Percentiles rank a stretch among this genome's conserved stretches.
Evolutionary conservation across 2,113 vertebrate genomes (phyloP).

Genomic region (Daphoenositta chrysoptera): DNA sequence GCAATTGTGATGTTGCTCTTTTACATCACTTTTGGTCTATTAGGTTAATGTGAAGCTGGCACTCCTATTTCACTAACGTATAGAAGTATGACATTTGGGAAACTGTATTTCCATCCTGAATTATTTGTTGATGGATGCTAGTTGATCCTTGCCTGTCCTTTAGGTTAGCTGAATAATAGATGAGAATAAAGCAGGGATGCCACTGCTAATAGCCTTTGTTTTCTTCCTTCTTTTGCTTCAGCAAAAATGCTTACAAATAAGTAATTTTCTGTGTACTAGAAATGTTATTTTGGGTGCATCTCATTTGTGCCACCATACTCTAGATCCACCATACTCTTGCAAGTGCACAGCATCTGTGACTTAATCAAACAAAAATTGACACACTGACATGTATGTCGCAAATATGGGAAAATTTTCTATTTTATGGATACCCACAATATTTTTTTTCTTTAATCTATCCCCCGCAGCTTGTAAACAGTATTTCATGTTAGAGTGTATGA

Average conservation of each 20-base stretch:
- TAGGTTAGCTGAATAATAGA: neutral
- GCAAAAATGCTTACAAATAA: neutral
- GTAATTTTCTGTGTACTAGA: neutral
- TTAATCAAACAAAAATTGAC: slow-evolving; percentile 31
- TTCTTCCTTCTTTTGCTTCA: slow-evolving; percentile 1
- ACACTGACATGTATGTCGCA: neutral
- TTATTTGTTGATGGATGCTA: neutral
- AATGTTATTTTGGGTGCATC: neutral
- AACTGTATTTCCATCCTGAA: neutral
- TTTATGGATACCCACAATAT: neutral
- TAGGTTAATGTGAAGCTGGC: neutral
- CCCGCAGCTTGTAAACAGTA: neutral
- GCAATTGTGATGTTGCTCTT: neutral
- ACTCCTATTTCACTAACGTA: neutral
- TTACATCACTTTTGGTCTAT: neutral
- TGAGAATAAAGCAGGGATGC: neutral
- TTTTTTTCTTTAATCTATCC: neutral
- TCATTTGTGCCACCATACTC: neutral
- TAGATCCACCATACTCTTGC: neutral
- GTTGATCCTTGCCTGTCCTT: neutral
- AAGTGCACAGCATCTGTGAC: slow-evolving; percentile 63
- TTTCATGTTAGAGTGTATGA: neutral
- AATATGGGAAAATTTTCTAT: neutral
- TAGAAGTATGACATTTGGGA: neutral
- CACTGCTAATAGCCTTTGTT: neutral